A percentile compares a stretch with the other conserved stretches of the same genome.
Evolutionary conservation across 1,140 invertebrate genomes (phyloP).

Genomic region (Calycopis cecrops): DNA sequence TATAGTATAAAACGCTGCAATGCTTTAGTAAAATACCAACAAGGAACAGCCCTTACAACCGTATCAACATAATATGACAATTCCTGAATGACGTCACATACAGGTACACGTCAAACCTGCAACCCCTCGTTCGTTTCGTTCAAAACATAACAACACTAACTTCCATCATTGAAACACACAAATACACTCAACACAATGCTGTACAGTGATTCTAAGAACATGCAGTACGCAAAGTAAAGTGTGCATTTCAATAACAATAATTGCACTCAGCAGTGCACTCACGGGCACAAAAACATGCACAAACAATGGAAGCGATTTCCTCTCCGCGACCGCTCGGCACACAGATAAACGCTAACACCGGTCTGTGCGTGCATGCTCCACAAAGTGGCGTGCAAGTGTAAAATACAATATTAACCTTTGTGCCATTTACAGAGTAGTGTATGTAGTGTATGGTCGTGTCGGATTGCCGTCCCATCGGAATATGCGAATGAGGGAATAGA

Average conservation of each 20-base stretch:
- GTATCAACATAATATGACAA: too few species aligned
- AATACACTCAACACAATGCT: constrained; percentile 16
- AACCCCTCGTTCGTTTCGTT: background rate
- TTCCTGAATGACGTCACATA: too few species aligned
- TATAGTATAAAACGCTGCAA: too few species aligned
- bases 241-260: constrained; percentile 32
- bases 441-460: too few species aligned
- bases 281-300: constrained; percentile 38
- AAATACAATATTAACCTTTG: too few species aligned
- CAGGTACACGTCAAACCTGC: too few species aligned
- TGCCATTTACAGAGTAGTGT: too few species aligned
- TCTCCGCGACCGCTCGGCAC: background rate
- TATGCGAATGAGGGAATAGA: too few species aligned
- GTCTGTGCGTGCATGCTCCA: background rate
- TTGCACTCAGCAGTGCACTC: constrained; percentile 23
- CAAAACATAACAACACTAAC: background rate
- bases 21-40: too few species aligned
- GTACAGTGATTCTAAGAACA: constrained; percentile 22
- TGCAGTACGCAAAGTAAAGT: constrained; percentile 22
- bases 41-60: too few species aligned
- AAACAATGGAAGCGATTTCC: constrained; percentile 19
- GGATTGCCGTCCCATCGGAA: too few species aligned
- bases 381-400: background rate
- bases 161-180: constrained; percentile 3
- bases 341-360: background rate